A percentile compares a stretch with the other conserved stretches of the same genome.
phyloP scores from a whole-genome alignment of 1,140 invertebrate species.

The Dendroctonus valens region DNA sequence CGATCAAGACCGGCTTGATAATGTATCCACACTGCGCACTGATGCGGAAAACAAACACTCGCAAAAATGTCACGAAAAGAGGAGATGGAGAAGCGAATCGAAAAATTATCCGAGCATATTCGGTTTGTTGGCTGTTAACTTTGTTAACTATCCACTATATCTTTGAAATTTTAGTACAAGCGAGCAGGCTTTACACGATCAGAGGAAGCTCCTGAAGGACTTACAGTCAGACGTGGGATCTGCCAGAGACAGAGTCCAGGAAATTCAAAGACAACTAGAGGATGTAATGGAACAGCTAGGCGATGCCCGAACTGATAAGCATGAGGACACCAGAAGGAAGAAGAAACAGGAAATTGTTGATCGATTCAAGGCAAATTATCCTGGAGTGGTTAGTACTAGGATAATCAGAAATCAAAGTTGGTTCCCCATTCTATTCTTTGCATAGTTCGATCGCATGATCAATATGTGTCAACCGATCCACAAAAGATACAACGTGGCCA shows the following conservation, averaged over 20 bases:
- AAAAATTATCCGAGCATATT: constrained; percentile 95
- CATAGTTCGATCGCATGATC: constrained; percentile 92
- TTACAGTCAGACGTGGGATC: constrained; percentile 84
- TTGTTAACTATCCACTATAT: neutral
- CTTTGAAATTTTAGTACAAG: constrained; percentile 60
- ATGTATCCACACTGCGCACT: constrained; percentile 82
- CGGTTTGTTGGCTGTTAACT: constrained; percentile 47
- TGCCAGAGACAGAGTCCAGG: constrained; percentile 85
- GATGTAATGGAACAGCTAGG: constrained; percentile 89
- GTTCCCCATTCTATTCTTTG: neutral
- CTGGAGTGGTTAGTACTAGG: constrained; percentile 78
- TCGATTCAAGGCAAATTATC: constrained; percentile 94
- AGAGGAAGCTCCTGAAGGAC: constrained; percentile 74
- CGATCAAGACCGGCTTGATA: constrained; percentile 93
- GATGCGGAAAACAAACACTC: constrained; percentile 87
- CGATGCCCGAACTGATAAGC: constrained; percentile 97
- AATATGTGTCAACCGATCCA: constrained; percentile 99
- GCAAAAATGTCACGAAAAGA: constrained; percentile 91
- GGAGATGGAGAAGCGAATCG: constrained; percentile 89
- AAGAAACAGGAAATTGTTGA: constrained; percentile 99
- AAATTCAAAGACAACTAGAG: constrained; percentile 84
- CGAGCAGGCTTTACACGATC: constrained; percentile 84
- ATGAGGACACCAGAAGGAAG: constrained; percentile 90
- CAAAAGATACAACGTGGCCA: constrained; percentile 94
- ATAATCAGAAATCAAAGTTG: neutral